These are phyloP conservation scores for Scartelaos histophorus DNA, from an alignment of 2,113 vertebrate genomes.

Conservation along the genomic window DNA sequence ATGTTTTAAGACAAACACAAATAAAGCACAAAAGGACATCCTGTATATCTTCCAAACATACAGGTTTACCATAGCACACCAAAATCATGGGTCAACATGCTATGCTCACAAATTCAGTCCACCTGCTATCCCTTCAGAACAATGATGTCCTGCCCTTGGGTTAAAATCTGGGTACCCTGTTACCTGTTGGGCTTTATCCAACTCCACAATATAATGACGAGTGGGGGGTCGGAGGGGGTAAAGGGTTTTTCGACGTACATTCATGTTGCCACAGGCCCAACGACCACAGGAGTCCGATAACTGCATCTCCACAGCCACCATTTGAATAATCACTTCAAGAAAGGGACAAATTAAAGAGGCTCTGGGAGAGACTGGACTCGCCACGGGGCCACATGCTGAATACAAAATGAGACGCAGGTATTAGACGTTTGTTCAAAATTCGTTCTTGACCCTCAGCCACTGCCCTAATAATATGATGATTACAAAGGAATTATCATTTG, in stretches of 20 bases:
- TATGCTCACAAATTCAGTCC: constrained; percentile 45
- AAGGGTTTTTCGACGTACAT: constrained; percentile 48
- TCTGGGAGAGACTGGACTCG: constrained; percentile 70
- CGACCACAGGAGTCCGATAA: constrained; percentile 76
- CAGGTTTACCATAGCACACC: constrained; percentile 20
- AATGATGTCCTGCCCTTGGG: constrained; percentile 55
- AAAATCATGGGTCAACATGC: constrained; percentile 35
- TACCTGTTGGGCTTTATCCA: constrained; percentile 65
- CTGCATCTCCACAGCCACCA: constrained; percentile 73
- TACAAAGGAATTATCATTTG: neutral
- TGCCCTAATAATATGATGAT: constrained; percentile 27
- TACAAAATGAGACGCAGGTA: constrained; percentile 67
- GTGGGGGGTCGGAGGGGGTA: neutral
- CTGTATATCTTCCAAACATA: constrained; percentile 2
- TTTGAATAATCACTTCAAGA: constrained; percentile 82
- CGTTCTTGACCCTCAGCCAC: constrained; percentile 44
- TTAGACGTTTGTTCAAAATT: constrained; percentile 48
- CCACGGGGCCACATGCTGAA: constrained; percentile 66
- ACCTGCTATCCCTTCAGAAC: constrained; percentile 51
- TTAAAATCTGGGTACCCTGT: constrained; percentile 55
- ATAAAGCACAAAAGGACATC: no score
- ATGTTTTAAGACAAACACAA: no score
- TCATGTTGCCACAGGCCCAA: constrained; percentile 71
- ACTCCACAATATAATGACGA: neutral
- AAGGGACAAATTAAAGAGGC: constrained; percentile 76